These are phyloP conservation scores for Syrista parreyssii DNA, from an alignment of 2,888 invertebrate genomes.

Conservation along the genomic window DNA sequence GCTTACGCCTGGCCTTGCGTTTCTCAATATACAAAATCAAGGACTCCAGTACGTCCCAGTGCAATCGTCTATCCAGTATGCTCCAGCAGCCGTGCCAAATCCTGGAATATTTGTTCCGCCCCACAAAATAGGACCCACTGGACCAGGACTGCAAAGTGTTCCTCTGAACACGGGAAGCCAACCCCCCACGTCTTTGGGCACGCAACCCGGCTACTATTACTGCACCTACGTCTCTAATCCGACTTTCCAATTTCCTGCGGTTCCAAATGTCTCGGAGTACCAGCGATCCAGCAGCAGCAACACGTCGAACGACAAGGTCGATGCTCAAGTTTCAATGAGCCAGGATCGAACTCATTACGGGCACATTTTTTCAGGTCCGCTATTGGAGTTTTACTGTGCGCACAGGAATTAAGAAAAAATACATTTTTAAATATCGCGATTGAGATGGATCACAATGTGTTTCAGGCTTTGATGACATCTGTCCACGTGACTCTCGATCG, in stretches of 20 bases:
- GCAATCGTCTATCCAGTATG: conserved; percentile 11
- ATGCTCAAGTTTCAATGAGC: neutral
- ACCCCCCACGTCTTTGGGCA: conserved; percentile 12
- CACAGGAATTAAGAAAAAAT: neutral
- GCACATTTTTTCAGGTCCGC: neutral
- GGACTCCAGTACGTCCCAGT: neutral
- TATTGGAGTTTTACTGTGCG: neutral
- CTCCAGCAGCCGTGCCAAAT: conserved; percentile 2
- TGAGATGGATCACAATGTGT: neutral
- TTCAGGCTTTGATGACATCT: conserved; percentile 20
- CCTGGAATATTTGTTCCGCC: conserved; percentile 7
- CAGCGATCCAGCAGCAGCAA: conserved; percentile 14
- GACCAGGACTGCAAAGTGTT: conserved; percentile 18
- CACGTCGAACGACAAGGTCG: too few species aligned
- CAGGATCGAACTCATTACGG: neutral
- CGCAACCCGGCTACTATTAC: conserved; percentile 28
- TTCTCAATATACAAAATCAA: neutral
- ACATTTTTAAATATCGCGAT: neutral
- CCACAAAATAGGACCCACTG: conserved; percentile 26
- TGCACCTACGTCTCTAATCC: conserved; percentile 50
- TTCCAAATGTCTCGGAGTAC: conserved; percentile 39
- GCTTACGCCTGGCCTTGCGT: neutral
- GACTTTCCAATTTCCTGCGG: conserved; percentile 42
- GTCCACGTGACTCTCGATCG: conserved; percentile 27
- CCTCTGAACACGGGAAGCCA: conserved; percentile 2